phyloP scores from a whole-genome alignment of 1,140 invertebrate genomes.

The Stegodyphus mimosarum region DNA sequence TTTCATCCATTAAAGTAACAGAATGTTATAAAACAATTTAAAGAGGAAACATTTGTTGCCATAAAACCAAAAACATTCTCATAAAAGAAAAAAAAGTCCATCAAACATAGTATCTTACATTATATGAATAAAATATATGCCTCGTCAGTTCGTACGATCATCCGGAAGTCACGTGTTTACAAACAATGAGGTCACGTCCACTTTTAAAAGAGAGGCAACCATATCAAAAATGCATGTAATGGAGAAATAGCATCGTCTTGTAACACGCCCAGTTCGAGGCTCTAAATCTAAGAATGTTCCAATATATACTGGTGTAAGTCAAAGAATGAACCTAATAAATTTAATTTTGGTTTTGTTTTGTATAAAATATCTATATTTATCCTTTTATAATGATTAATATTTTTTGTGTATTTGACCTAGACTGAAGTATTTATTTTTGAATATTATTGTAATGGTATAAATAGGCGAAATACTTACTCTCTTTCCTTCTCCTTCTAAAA shows the following conservation, averaged over 20 bases:
- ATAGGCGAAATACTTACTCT: too few relatives aligned
- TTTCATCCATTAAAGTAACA: too few relatives aligned
- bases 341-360: too few relatives aligned
- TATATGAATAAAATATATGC: constrained; percentile 44
- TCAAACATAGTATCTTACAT: background rate
- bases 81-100: background rate
- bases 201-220: constrained; percentile 48
- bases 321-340: background rate
- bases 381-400: too few relatives aligned
- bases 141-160: background rate
- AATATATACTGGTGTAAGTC: background rate
- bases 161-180: constrained; percentile 48
- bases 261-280: background rate
- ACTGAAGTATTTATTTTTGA: too few relatives aligned
- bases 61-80: too few relatives aligned
- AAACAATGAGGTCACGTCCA: constrained; percentile 55
- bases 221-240: constrained; percentile 55
- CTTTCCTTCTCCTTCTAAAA: too few relatives aligned
- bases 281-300: background rate
- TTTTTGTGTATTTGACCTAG: too few relatives aligned
- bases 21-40: too few relatives aligned
- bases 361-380: too few relatives aligned
- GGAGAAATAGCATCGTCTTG: background rate
- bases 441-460: too few relatives aligned
- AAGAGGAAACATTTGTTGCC: too few relatives aligned